A percentile compares a stretch with the other conserved stretches of the same genome.
phyloP scores from a whole-genome alignment of 1,140 invertebrate genomes.

The Anagrus nilaparvatae region DNA sequence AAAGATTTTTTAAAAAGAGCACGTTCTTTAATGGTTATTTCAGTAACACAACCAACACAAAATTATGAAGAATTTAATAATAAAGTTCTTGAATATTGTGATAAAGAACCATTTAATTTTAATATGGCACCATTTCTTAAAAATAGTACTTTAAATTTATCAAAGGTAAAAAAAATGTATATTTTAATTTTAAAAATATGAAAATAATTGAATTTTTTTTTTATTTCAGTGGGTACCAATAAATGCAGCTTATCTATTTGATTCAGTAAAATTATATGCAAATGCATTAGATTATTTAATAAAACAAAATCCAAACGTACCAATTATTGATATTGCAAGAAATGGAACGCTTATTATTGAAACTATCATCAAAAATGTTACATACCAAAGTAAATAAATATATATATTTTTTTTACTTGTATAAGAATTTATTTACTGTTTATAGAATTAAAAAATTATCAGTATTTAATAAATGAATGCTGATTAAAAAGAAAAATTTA shows the following conservation, averaged over 20 bases:
- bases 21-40: conserved; percentile 74
- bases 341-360: conserved; percentile 70
- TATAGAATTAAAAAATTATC: conserved; percentile 7
- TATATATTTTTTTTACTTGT: neutral
- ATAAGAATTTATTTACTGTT: too few relatives aligned
- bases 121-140: conserved; percentile 48
- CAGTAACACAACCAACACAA: conserved; percentile 66
- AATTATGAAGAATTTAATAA: conserved; percentile 67
- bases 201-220: too few relatives aligned
- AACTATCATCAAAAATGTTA: conserved; percentile 64
- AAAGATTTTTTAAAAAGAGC: conserved; percentile 59
- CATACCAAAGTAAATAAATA: conserved; percentile 63
- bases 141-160: conserved; percentile 42
- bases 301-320: conserved; percentile 45
- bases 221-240: conserved; percentile 71
- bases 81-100: conserved; percentile 66
- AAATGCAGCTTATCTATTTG: conserved; percentile 92
- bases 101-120: conserved; percentile 66
- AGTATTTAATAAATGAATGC: conserved; percentile 1
- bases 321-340: conserved; percentile 60
- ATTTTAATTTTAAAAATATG: too few relatives aligned
- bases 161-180: too few relatives aligned
- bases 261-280: conserved; percentile 88
- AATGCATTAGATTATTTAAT: conserved; percentile 70
- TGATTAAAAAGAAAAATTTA: conserved; percentile 1